phyloP scores from a whole-genome alignment of 2,888 invertebrate genomes.

The Drosophila prolongata region DNA sequence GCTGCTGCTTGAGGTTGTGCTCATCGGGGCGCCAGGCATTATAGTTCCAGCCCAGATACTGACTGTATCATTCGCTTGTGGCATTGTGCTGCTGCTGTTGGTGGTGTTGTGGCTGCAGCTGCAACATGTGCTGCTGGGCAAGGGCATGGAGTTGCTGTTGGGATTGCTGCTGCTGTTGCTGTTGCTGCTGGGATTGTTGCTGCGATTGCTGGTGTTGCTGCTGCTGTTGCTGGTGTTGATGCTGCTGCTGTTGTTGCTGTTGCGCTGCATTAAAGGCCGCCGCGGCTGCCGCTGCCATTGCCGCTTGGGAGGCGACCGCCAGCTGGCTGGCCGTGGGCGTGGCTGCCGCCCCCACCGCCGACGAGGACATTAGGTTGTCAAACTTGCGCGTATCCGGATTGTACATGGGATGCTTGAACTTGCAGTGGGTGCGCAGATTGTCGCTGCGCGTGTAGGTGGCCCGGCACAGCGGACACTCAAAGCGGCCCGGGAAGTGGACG shows the following conservation, averaged over 20 bases:
- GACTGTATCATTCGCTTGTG: slow-evolving; percentile 84
- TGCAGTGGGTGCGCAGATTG: slow-evolving; percentile 96
- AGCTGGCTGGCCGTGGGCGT: slow-evolving; percentile 86
- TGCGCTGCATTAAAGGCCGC: slow-evolving; percentile 82
- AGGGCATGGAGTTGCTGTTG: slow-evolving; percentile 75
- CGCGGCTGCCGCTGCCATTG: slow-evolving; percentile 84
- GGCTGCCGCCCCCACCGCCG: slow-evolving; percentile 85
- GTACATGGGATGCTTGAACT: slow-evolving; percentile 95
- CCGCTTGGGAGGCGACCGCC: slow-evolving; percentile 85
- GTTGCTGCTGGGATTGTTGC: slow-evolving; percentile 57
- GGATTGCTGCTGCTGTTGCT: slow-evolving; percentile 66
- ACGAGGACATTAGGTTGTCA: slow-evolving; percentile 88
- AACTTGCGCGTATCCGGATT: slow-evolving; percentile 95
- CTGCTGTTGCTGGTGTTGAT: slow-evolving; percentile 68
- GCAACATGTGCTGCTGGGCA: slow-evolving; percentile 72
- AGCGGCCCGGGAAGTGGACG: slow-evolving; percentile 96
- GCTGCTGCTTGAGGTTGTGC: slow-evolving; percentile 56
- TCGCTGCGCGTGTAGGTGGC: slow-evolving; percentile 96
- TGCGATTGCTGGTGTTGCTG: slow-evolving; percentile 68
- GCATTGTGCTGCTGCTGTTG: slow-evolving; percentile 83
- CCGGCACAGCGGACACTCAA: slow-evolving; percentile 95
- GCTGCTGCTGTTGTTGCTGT: slow-evolving; percentile 79
- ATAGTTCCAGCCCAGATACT: slow-evolving; percentile 84
- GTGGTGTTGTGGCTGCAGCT: slow-evolving; percentile 79
- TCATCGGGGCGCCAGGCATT: slow-evolving; percentile 82